Percentiles rank a stretch among this genome's conserved stretches.
Evolutionary conservation across 2,797 vertebrate genomes (phyloP).

Genomic region (Apogon talboti): DNA sequence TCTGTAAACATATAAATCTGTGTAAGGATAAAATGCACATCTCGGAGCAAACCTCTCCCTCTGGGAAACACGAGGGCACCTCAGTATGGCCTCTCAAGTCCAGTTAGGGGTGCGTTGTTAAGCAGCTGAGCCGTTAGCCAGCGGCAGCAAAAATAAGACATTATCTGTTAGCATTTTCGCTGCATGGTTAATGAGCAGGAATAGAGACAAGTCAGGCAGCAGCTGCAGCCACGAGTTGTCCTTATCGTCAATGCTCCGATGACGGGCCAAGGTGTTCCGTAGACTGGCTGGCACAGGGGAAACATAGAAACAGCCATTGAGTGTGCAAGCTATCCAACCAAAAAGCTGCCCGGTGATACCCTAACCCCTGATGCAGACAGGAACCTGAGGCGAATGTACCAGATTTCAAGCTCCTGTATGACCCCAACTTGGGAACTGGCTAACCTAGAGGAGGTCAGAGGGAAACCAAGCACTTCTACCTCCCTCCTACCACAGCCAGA

Average conservation of each 20-base stretch:
- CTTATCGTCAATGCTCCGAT: constrained; percentile 69
- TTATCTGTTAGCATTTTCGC: constrained; percentile 81
- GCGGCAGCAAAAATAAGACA: constrained; percentile 43
- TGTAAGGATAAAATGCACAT: constrained; percentile 46
- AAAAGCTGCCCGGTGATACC: constrained; percentile 60
- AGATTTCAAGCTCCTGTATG: constrained; percentile 74
- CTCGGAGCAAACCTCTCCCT: constrained; percentile 37
- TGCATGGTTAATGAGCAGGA: constrained; percentile 85
- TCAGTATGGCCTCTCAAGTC: constrained; percentile 58
- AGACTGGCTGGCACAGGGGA: constrained; percentile 8
- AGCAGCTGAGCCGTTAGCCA: constrained; percentile 83
- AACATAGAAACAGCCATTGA: constrained; percentile 31
- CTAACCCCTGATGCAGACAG: constrained; percentile 53
- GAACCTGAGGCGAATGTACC: constrained; percentile 72
- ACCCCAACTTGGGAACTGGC: constrained; percentile 85
- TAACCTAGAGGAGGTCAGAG: constrained; percentile 79
- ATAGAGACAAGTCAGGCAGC: constrained; percentile 74
- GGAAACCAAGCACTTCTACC: constrained; percentile 78
- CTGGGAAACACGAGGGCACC: constrained; percentile 46
- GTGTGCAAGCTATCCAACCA: constrained; percentile 49
- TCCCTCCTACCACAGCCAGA: constrained; percentile 54
- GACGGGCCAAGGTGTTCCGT: constrained; percentile 36
- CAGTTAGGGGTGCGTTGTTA: constrained; percentile 89
- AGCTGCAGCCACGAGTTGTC: constrained; percentile 89
- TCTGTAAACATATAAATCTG: constrained; percentile 47